Evolutionary conservation across 2,113 vertebrate genomes (phyloP), one percentile per base, ranked within the genome.

Genomic region (Blennius ocellaris): DNA sequence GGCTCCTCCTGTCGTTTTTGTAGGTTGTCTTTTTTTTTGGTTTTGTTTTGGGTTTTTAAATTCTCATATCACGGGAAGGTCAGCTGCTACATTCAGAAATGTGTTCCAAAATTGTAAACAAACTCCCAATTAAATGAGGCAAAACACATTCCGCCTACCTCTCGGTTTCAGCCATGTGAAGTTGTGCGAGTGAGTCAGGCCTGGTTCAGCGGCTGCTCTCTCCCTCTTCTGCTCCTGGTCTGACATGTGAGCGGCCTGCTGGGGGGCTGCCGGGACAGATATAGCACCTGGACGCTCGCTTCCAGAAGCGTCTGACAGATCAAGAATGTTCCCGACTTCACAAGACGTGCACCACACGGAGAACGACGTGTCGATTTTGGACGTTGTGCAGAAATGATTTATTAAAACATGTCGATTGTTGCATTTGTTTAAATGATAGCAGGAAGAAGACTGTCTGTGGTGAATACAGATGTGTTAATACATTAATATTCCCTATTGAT

Each of bases 271-370:
- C 5, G 21, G n/a, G 61, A 57, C 68, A 78, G 16, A 77, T 79
- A 64, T 69, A 86, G 38, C 84, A 92, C 51, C 53, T 85, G 86
- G 73, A 61, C 82, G 40, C 5, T 8, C 16, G 68, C 84, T 69
- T 88, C 91, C 10, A 80, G 76, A 2, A 90, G 59, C 5, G 83
- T 93, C 59, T 88, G 91, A 84, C 94, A 91, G 11, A 87, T 66
- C 78, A 52, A 83, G 66, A 83, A 9, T 8, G 3, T 74, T 88
- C 66, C 49, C 16, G 68, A 70, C 44, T 40, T 36, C 39, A 58
- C 55, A 41, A n/a, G 57, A 76, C 38, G 8, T 0, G 39, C 9
- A 52, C 17, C 11, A 7, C 11, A 30, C 4, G 21, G 21, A 30
- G 21, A 30, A 30, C 4, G 21, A 30, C 4, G 21, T 30, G 21